Evolutionary conservation across 2,888 invertebrate species (phyloP).

Genomic region (Pollenia griseotomentosa): DNA sequence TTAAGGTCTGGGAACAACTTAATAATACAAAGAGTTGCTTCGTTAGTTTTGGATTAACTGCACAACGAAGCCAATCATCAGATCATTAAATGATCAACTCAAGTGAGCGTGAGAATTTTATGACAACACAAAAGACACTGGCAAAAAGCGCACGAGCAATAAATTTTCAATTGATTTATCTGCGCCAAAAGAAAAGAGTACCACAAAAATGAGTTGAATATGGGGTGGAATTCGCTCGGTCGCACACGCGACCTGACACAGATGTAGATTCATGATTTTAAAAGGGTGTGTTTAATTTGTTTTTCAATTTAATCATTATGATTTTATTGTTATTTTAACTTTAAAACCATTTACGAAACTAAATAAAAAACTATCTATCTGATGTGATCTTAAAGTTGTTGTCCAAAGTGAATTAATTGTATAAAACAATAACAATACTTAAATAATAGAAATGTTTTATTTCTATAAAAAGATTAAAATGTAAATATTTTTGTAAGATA

Average conservation of each 20-base stretch:
- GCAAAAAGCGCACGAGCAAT: conserved; percentile 72
- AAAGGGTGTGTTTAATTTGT: conserved; percentile 57
- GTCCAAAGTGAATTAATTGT: conserved; percentile 29
- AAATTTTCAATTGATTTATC: conserved; percentile 74
- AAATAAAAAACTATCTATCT: neutral
- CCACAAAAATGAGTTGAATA: neutral
- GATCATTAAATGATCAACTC: conserved; percentile 83
- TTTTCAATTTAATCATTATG: conserved; percentile 52
- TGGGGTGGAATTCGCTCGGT: conserved; percentile 16
- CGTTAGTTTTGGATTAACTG: neutral
- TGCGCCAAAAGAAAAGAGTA: conserved; percentile 50
- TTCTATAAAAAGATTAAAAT: conserved; percentile 50
- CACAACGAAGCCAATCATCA: conserved; percentile 83
- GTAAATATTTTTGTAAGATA: conserved; percentile 52
- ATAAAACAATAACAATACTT: conserved; percentile 28
- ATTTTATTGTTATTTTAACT: conserved; percentile 44
- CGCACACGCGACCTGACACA: neutral
- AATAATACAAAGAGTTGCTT: conserved; percentile 3
- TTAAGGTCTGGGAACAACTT: conserved; percentile 41
- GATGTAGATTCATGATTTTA: neutral
- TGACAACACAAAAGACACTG: conserved; percentile 49
- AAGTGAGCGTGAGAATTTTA: conserved; percentile 74
- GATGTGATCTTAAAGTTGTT: conserved; percentile 3
- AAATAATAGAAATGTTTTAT: conserved; percentile 21
- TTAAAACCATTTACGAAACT: conserved; percentile 15